Conservation (phyloP, 2,113 vertebrate species). For the Columba janthina region DNA sequence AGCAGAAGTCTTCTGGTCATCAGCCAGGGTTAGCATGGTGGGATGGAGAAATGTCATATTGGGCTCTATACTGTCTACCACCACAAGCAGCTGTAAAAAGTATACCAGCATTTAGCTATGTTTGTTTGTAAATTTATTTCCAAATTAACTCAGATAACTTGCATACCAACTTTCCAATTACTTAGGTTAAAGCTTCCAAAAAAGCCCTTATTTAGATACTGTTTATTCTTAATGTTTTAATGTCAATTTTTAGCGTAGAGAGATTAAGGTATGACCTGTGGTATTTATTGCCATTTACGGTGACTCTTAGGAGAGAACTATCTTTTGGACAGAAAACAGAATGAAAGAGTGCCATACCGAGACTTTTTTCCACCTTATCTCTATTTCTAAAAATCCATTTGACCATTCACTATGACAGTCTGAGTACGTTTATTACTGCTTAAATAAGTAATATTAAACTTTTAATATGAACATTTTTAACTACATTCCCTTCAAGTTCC, state of each 20-base stretch:
- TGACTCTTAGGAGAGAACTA: background rate
- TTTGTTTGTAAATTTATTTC: background rate
- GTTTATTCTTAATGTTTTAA: constrained; percentile 3
- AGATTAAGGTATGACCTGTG: background rate
- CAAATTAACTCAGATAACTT: background rate
- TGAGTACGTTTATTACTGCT: background rate
- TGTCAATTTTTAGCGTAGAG: background rate
- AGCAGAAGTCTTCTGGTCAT: background rate
- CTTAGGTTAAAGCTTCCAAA: background rate
- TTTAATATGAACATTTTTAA: background rate
- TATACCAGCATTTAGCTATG: background rate
- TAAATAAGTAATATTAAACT: background rate
- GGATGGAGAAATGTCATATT: background rate
- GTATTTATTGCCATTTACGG: constrained; percentile 18
- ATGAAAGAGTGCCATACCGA: background rate
- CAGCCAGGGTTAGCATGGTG: background rate
- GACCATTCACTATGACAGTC: background rate
- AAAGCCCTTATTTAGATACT: background rate
- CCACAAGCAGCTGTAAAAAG: background rate
- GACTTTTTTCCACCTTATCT: background rate
- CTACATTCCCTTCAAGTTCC: background rate
- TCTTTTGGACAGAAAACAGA: background rate
- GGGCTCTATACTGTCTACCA: background rate
- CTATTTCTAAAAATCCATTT: background rate
- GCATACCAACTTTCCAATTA: background rate